Percentiles rank a stretch among this genome's conserved stretches.
phyloP scores from a whole-genome alignment of 2,797 vertebrate genomes.

The Pseudochaenichthys georgianus region DNA sequence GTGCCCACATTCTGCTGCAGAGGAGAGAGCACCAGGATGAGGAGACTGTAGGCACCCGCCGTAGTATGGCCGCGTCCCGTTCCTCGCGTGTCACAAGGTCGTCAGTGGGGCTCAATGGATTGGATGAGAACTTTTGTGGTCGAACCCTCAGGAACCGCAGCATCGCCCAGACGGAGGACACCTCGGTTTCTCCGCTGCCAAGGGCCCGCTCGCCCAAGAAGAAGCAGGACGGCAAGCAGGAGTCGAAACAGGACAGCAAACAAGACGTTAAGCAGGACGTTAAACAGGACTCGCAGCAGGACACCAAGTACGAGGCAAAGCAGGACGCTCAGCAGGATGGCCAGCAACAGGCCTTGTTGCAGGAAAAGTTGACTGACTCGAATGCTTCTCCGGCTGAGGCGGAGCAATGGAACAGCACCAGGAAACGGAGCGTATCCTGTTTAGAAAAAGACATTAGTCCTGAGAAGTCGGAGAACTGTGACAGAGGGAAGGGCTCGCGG shows the following conservation, averaged over 20 bases:
- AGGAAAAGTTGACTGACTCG: conserved; percentile 87
- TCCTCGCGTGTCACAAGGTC: conserved; percentile 99
- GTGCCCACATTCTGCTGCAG: conserved; percentile 86
- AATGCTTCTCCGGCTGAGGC: conserved; percentile 85
- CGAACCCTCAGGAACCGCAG: conserved; percentile 99
- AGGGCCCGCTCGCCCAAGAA: conserved; percentile 98
- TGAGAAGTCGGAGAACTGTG: conserved; percentile 91
- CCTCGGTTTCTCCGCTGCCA: conserved; percentile 88
- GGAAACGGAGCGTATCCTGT: conserved; percentile 91
- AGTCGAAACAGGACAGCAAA: conserved; percentile 26
- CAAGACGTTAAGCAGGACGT: conserved; percentile 34
- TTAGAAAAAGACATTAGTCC: conserved; percentile 89
- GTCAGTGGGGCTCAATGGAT: conserved; percentile 99
- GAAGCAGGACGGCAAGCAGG: conserved; percentile 77
- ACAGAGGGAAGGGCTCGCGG: conserved; percentile 78
- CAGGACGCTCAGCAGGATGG: conserved; percentile 48
- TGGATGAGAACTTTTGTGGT: conserved; percentile 99
- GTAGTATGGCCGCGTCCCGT: conserved; percentile 99
- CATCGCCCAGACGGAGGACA: conserved; percentile 96
- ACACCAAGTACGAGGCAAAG: conserved; percentile 29
- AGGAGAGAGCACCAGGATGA: conserved; percentile 96
- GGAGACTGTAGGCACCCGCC: conserved; percentile 95
- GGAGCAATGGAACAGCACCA: conserved; percentile 90
- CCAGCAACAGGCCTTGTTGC: conserved; percentile 60
- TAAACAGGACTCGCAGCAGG: conserved; percentile 23